These are phyloP conservation scores for Tachuris rubrigastra DNA, from an alignment of 2,113 vertebrate genomes.

Conservation along the genomic window DNA sequence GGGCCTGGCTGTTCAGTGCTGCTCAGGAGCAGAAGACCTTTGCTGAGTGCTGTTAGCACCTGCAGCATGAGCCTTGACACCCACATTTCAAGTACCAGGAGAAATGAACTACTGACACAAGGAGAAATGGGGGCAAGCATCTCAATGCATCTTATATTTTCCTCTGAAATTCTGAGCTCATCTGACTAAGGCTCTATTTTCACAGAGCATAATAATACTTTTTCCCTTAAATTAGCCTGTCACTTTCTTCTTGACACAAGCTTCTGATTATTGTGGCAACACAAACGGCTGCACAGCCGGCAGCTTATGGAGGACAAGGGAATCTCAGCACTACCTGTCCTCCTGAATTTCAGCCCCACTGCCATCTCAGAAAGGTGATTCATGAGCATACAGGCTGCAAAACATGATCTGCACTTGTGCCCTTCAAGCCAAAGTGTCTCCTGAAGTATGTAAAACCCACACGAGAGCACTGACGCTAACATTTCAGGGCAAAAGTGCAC, in stretches of 20 bases:
- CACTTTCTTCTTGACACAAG: background rate
- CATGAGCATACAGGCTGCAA: background rate
- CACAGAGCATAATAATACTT: background rate
- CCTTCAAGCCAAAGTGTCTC: background rate
- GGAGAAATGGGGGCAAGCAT: background rate
- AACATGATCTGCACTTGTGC: background rate
- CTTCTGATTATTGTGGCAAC: background rate
- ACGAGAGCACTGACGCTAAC: background rate
- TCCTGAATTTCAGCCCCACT: fast-evolving
- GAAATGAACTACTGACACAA: background rate
- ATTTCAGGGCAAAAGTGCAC: background rate
- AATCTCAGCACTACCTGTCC: background rate
- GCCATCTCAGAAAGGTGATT: background rate
- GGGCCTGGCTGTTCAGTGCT: background rate
- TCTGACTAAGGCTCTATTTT: background rate
- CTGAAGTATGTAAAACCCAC: background rate
- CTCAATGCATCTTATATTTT: background rate
- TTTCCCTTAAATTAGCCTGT: background rate
- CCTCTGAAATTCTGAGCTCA: background rate
- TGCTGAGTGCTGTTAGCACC: background rate
- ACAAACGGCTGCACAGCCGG: background rate
- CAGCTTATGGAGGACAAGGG: fast-evolving
- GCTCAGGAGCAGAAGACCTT: background rate
- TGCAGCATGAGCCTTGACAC: background rate
- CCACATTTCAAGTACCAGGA: background rate